Conservation (phyloP, 2,797 vertebrate genomes). For the Perodicticus potto region DNA sequence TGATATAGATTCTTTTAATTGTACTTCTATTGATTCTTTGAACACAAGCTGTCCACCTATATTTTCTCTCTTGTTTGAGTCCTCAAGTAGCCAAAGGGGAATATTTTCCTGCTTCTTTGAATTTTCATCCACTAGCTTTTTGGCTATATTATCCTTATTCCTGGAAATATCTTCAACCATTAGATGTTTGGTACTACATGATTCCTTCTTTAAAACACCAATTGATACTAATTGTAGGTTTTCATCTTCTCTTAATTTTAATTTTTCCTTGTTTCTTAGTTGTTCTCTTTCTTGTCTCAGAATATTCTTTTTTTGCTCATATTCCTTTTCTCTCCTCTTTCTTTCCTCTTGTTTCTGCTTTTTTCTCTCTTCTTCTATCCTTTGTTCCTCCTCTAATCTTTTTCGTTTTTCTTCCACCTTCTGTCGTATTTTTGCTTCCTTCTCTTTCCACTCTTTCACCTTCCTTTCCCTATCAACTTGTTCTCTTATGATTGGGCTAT, state of each 20-base stretch:
- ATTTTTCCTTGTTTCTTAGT: slow-evolving; percentile 71
- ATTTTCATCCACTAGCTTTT: not conserved
- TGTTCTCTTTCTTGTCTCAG: slow-evolving; percentile 84
- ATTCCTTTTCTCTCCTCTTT: slow-evolving; percentile 82
- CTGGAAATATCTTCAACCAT: not conserved
- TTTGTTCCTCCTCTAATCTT: slow-evolving; percentile 80
- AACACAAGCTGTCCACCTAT: not conserved
- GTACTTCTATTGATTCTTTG: slow-evolving; percentile 21
- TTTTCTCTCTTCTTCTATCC: slow-evolving; percentile 77
- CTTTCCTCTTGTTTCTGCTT: slow-evolving; percentile 82
- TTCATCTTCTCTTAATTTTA: slow-evolving; percentile 68
- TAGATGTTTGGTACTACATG: not conserved
- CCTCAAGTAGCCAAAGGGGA: not conserved
- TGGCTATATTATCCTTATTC: not conserved
- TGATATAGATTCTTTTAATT: not conserved
- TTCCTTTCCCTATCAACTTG: slow-evolving; percentile 83
- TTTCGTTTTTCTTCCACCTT: slow-evolving; percentile 81
- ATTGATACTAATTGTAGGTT: slow-evolving; percentile 60
- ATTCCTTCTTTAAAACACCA: slow-evolving; percentile 43
- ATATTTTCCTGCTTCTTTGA: slow-evolving; percentile 18
- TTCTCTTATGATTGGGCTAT: slow-evolving; percentile 84
- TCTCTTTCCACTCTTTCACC: slow-evolving; percentile 85
- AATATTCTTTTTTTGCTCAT: slow-evolving; percentile 87
- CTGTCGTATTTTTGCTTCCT: slow-evolving; percentile 82
- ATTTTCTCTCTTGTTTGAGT: slow-evolving; percentile 30